Conservation (phyloP, 1,140 invertebrate species). For the Drosophila nasuta region DNA sequence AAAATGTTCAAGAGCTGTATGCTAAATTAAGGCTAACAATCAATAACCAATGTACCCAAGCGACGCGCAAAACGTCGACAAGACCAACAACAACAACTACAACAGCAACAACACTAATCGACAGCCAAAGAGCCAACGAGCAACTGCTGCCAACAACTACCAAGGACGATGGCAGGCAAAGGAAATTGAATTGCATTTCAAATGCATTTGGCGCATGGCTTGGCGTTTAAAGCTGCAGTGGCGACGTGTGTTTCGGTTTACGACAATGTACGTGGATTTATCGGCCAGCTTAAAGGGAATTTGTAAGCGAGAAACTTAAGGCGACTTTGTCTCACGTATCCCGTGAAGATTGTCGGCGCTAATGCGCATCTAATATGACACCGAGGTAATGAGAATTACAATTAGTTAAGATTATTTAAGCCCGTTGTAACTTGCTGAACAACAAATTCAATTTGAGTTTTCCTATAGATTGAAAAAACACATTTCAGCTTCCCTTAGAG, state of each 20-base stretch:
- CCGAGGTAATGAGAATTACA: background rate
- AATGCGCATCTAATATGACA: background rate
- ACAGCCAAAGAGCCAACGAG: conserved; percentile 3
- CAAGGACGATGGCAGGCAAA: conserved; percentile 42
- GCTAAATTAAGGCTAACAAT: conserved; percentile 65
- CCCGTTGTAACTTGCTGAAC: background rate
- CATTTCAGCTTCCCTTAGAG: no score
- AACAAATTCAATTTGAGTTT: background rate
- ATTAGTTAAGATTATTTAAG: background rate
- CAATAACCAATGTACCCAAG: conserved; percentile 45
- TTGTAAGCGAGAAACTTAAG: conserved; percentile 25
- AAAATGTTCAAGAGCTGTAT: conserved; percentile 23
- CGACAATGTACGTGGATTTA: conserved; percentile 41
- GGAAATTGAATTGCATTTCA: conserved; percentile 77
- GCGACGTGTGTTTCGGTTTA: conserved; percentile 25
- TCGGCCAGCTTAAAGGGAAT: conserved; percentile 44
- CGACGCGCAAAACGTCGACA: conserved; percentile 8
- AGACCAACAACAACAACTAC: conserved; percentile 10
- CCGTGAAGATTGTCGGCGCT: background rate
- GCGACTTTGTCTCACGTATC: background rate
- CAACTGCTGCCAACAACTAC: background rate
- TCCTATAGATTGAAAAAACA: no score
- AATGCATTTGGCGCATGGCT: conserved; percentile 65
- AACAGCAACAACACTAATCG: background rate
- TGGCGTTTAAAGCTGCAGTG: conserved; percentile 19